Evolutionary conservation across 2,113 vertebrate genomes (phyloP).

Genomic region (Chroicocephalus ridibundus): DNA sequence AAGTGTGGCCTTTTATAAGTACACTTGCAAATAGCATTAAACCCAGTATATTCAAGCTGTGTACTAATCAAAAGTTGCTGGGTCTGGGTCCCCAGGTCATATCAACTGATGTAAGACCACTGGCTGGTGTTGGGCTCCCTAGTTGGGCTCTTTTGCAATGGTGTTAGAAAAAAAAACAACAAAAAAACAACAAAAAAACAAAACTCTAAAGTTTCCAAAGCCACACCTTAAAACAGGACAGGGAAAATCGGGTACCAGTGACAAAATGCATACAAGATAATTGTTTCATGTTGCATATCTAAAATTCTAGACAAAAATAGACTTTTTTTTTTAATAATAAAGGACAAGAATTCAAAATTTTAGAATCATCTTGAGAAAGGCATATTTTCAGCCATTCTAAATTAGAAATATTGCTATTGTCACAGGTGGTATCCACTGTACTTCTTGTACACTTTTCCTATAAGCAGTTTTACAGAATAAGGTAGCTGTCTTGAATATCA

Average conservation of each 20-base stretch:
- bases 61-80: not conserved
- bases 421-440: not conserved
- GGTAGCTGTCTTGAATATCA: not conserved
- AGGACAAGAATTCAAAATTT: not conserved
- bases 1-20: not conserved
- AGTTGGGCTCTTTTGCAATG: not conserved
- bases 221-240: not conserved
- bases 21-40: not conserved
- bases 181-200: not conserved
- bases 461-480: not conserved
- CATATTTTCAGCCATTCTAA: not conserved
- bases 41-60: not conserved
- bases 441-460: not conserved
- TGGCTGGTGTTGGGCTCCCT: not conserved
- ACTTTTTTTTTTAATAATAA: not conserved
- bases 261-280: not conserved
- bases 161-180: not conserved
- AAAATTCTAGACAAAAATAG: not conserved
- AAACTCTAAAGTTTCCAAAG: not conserved
- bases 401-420: not conserved
- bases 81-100: fast-evolving
- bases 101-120: not conserved
- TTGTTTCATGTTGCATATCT: not conserved
- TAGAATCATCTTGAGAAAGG: not conserved
- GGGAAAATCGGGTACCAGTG: not conserved